A percentile compares a stretch with the other conserved stretches of the same genome.
These are phyloP conservation scores for Strix aluco DNA, from an alignment of 2,113 vertebrate genomes.

Conservation along the genomic window DNA sequence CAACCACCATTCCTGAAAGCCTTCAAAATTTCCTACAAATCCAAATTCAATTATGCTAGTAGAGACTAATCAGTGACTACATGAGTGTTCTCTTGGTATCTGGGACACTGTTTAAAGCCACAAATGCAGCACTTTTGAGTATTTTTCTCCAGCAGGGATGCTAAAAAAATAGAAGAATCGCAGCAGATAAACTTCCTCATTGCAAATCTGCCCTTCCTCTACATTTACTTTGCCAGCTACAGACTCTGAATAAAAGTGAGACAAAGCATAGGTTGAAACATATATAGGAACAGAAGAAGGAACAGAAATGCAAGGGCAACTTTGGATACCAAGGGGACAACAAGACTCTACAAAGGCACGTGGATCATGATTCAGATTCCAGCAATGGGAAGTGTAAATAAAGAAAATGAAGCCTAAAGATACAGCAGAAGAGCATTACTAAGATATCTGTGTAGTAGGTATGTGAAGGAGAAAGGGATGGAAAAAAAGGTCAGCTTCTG, in stretches of 20 bases:
- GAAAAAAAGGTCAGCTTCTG: neutral
- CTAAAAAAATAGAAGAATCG: neutral
- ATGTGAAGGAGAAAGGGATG: neutral
- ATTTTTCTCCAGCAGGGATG: constrained; percentile 15
- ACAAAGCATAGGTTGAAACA: neutral
- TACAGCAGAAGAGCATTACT: neutral
- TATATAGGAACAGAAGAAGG: neutral
- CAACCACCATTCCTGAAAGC: constrained; percentile 58
- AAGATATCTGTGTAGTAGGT: neutral
- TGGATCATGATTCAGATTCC: neutral
- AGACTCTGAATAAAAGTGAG: neutral
- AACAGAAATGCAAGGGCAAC: neutral
- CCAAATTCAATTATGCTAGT: constrained; percentile 62
- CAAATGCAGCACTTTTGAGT: constrained; percentile 13
- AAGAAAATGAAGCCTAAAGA: neutral
- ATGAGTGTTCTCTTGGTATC: constrained; percentile 7
- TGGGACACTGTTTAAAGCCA: constrained; percentile 24
- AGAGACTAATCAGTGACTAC: constrained; percentile 55
- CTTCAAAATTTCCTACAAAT: constrained; percentile 66
- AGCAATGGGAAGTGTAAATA: neutral
- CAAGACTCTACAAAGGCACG: neutral
- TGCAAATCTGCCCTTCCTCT: neutral
- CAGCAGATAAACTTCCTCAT: constrained; percentile 15
- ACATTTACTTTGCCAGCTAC: neutral
- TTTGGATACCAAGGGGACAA: neutral